Percentiles rank a stretch among this genome's conserved stretches.
Conservation (phyloP, 2,888 invertebrate species). For the Myathropa florea region DNA sequence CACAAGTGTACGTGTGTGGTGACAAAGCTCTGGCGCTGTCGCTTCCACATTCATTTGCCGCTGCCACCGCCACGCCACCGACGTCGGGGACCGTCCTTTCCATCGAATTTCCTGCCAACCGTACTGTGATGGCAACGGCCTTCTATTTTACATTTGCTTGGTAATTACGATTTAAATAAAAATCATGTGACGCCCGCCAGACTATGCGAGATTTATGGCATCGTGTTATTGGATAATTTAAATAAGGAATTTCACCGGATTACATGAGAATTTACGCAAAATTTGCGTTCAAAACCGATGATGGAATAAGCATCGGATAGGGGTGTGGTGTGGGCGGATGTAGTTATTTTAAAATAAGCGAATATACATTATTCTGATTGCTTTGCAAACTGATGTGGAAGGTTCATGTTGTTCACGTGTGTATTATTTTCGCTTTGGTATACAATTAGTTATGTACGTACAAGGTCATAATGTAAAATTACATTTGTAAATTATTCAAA, state of each 20-base stretch:
- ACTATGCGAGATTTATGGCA: slow-evolving; percentile 69
- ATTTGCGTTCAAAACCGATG: slow-evolving; percentile 53
- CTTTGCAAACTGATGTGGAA: slow-evolving; percentile 21
- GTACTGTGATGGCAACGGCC: slow-evolving; percentile 8
- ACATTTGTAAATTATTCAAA: slow-evolving; percentile 54
- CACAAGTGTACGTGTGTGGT: slow-evolving; percentile 62
- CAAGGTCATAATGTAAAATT: slow-evolving; percentile 32
- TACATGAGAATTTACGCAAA: slow-evolving; percentile 69
- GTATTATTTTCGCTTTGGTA: neutral
- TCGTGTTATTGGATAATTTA: slow-evolving; percentile 71
- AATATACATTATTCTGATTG: slow-evolving; percentile 64
- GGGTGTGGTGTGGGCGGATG: neutral
- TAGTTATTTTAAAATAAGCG: slow-evolving; percentile 58
- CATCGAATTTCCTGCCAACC: neutral
- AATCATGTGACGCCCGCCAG: slow-evolving; percentile 70
- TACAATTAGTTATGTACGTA: no score
- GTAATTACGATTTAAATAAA: slow-evolving; percentile 71
- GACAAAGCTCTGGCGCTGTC: slow-evolving; percentile 58
- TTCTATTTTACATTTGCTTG: slow-evolving; percentile 61
- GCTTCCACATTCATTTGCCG: slow-evolving; percentile 43
- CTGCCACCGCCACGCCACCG: neutral
- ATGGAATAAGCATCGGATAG: neutral
- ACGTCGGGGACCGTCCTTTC: neutral
- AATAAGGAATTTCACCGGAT: slow-evolving; percentile 70
- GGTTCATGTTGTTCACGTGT: neutral